Percentiles rank a stretch among this genome's conserved stretches.
Conservation (phyloP, 2,888 invertebrate genomes). For the Aphodius sticticus region DNA sequence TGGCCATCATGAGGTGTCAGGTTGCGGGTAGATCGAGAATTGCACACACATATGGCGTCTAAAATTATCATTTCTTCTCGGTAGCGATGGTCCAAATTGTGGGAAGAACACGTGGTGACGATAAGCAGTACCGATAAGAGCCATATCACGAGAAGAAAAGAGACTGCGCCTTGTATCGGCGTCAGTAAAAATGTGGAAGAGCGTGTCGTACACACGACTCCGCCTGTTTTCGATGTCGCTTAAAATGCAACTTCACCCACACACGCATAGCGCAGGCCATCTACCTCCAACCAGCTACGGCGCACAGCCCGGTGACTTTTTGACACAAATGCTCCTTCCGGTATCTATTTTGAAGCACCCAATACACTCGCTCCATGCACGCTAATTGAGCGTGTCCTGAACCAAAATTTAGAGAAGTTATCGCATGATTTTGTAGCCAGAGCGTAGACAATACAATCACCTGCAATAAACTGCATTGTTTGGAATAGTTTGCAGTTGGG, state of each 20-base stretch:
- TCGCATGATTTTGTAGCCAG: not conserved
- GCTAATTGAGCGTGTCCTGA: not conserved
- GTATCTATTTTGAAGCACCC: conserved; percentile 20
- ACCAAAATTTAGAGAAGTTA: not conserved
- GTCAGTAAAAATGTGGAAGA: not conserved
- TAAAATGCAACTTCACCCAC: conserved; percentile 18
- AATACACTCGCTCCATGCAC: not conserved
- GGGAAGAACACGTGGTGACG: conserved; percentile 4
- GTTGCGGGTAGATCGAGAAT: not conserved
- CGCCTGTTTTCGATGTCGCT: not conserved
- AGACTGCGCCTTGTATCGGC: not conserved
- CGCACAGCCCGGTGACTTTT: conserved; percentile 15
- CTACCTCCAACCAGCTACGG: conserved; percentile 12
- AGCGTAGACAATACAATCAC: not conserved
- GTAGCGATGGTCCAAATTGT: not conserved
- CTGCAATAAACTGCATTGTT: not conserved
- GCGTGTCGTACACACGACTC: not conserved
- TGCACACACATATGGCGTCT: not conserved
- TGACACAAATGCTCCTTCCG: conserved; percentile 24
- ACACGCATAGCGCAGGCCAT: conserved; percentile 17
- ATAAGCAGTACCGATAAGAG: not conserved
- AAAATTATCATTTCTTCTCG: not conserved
- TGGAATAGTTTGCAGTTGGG: not conserved
- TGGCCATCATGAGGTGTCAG: not conserved
- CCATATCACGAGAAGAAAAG: not conserved